These are phyloP conservation scores for Bactericera cockerelli DNA, from an alignment of 1,140 invertebrate genomes.

Conservation along the genomic window DNA sequence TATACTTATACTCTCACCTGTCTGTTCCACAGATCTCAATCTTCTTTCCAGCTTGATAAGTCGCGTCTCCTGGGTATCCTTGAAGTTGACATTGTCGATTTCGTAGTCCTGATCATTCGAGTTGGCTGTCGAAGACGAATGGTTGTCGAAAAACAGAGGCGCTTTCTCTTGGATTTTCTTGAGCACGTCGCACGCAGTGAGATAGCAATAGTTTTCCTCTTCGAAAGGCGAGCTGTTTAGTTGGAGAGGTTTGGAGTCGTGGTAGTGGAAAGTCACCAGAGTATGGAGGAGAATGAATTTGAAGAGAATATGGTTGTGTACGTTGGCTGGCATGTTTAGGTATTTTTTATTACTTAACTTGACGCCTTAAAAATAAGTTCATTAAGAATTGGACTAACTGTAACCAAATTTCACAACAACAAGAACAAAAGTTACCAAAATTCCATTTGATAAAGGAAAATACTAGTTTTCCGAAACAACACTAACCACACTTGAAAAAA, in stretches of 20 bases:
- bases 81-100: not conserved
- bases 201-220: constrained; percentile 15
- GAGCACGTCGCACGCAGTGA: constrained; percentile 19
- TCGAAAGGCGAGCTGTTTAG: not conserved
- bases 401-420: too few relatives aligned
- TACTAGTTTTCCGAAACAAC: too few relatives aligned
- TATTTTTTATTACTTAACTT: too few relatives aligned
- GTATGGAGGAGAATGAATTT: not conserved
- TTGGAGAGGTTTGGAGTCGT: not conserved
- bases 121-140: not conserved
- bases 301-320: not conserved
- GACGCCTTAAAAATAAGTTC: too few relatives aligned
- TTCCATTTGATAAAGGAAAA: too few relatives aligned
- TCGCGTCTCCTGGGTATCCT: constrained; percentile 7
- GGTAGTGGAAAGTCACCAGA: not conserved
- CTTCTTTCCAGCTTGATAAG: constrained; percentile 38
- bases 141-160: constrained; percentile 7
- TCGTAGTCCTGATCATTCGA: constrained; percentile 10
- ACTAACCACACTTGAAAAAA: too few relatives aligned
- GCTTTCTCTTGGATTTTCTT: constrained; percentile 18
- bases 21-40: constrained; percentile 53
- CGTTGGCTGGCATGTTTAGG: not conserved
- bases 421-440: too few relatives aligned
- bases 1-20: too few relatives aligned
- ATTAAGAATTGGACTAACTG: too few relatives aligned